Conservation (phyloP, 2,888 invertebrate species). For the Dexiosoma caninum region DNA sequence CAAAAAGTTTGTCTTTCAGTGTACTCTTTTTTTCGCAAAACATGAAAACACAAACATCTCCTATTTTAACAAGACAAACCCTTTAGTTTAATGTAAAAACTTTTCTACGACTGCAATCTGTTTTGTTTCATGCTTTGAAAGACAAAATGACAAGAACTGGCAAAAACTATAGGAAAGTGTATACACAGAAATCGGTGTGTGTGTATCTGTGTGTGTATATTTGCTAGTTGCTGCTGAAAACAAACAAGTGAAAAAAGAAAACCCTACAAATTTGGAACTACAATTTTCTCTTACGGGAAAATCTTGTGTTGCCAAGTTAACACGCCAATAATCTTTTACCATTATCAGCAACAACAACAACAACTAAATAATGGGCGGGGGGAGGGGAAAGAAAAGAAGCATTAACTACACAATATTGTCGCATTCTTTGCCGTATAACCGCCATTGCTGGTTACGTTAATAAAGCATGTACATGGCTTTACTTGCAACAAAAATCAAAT, state of each 20-base stretch:
- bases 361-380: too few species aligned
- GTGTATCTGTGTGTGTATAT: too few species aligned
- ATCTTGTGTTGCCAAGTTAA: constrained; percentile 45
- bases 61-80: constrained; percentile 52
- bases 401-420: constrained; percentile 7
- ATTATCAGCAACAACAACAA: constrained; percentile 30
- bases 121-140: not conserved
- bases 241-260: too few species aligned
- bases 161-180: not conserved
- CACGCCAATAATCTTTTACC: constrained; percentile 53
- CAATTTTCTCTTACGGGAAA: constrained; percentile 2
- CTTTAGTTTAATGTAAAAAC: constrained; percentile 56
- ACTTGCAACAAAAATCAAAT: constrained; percentile 37
- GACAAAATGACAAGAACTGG: constrained; percentile 15
- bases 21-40: not conserved
- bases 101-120: constrained; percentile 35
- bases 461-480: not conserved
- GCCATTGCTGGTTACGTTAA: constrained; percentile 4
- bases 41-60: constrained; percentile 15
- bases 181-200: constrained; percentile 55
- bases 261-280: not conserved
- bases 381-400: not conserved
- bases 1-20: not conserved
- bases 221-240: constrained; percentile 9
- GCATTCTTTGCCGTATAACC: not conserved